Base-by-base conservation (phyloP, 1,140 invertebrate species). In the Drosophila arizonae region DNA sequence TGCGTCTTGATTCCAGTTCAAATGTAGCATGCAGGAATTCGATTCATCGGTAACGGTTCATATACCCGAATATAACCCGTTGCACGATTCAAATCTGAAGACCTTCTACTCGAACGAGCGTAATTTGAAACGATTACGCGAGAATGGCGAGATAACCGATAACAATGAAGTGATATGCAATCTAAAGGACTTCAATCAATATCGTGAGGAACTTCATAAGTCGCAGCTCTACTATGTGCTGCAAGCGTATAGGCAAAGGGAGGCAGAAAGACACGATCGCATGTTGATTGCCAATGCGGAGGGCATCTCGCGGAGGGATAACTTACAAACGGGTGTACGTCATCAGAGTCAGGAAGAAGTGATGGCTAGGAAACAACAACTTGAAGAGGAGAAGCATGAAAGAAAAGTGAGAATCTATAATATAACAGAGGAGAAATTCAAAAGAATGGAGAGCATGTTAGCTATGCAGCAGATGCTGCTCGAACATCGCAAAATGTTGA, bases 171-270 rank as follows among this genome's bases (percentile, higher is more conserved):
- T 91, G 1, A 91, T 91, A 0, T 91, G 90, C 17, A 91, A 84
- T 54, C 61, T 91, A 2, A 91, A 90, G 64, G 90, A 91, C 36
- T 91, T 91, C 33, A 91, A 91, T 67, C 74, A 85, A 30, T 90
- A 85, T 69, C 90, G 90, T 33, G 68, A 79, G 72, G 72, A 84
- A 43, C 66, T 91, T 56, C 81, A 93, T 86, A 94, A 90, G 39
- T 77, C 84, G 0, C 76, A 91, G 63, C 52, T 91, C 5, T 90
- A 89, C 65, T 84, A 87, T 61, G 76, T 91, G 2, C 60, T 91
- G n/a, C 79, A 91, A 58, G 88, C 89, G 10, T 76, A 90, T 24
- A 79, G 78, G 26, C 58, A 69, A 11, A 72, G 90, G 6, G 90
- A 91, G 48, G 73, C 71, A 11, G 90, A 91, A 33, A 84, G 90